Evolutionary conservation across 2,888 invertebrate genomes (phyloP), one percentile per base, ranked within the genome.

Genomic region (Drosophila fungiperda): DNA sequence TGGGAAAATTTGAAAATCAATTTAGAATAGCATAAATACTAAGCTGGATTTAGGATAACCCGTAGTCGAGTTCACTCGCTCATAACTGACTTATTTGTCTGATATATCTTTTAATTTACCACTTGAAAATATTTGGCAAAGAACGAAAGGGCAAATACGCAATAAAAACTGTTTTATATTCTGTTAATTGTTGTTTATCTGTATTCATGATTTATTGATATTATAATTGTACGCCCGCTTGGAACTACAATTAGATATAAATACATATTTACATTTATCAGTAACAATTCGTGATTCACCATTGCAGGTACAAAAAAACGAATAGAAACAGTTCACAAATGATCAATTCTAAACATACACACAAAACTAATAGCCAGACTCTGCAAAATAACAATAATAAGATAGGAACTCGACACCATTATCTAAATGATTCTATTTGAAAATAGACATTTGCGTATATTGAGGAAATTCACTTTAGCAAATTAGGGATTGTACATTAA

Each of bases 211-310:
- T 20, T 60, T 36, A 29, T 15, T n/a, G 15, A 23, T 26, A n/a
- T 36, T 60, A 42, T 20, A 35, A 29, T 48, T 55, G 38, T 38
- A 26, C 35, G 7, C 48, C 3, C 9, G 15, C n/a, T 54, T 1
- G 12, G 26, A 26, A n/a, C 12, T 32, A 32, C 3, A 20, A 29
- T 12, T n/a, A 20, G 11, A 33, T 33, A 57, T 8, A 40, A 23
- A 20, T n/a, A 7, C 1, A 26, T 50, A 50, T 49, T 26, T 20
- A 29, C 42, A 26, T 17, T 58, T 59, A 73, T 73, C 73, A 35
- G 29, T 1, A 1, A 23, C 36, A 50, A 7, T 26, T 11, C 9
- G 23, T 78, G 63, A 77, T 40, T 77, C 76, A 77, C 32, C 42
- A 20, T 17, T 32, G 33, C 15, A 49, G 52, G 42, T 61, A 54